These are phyloP conservation scores for Clavelina lepadiformis DNA, from an alignment of 23 tunicate species.

Conservation along the genomic window DNA sequence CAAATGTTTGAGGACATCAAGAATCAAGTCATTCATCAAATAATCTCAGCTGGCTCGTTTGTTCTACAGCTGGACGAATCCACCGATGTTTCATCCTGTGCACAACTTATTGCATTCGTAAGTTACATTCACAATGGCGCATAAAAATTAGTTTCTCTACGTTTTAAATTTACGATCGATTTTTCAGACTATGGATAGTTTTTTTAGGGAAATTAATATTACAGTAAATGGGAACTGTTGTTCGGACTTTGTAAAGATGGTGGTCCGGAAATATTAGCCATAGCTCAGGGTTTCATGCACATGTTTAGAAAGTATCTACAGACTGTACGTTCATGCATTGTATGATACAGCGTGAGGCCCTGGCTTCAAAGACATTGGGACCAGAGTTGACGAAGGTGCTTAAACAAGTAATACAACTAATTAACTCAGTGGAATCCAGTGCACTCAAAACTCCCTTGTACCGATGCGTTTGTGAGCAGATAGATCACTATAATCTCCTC, in stretches of 20 bases:
- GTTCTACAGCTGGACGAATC: constrained; percentile 7
- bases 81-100: constrained; percentile 23
- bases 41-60: background rate
- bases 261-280: constrained; percentile 5
- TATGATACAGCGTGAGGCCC: constrained; percentile 5
- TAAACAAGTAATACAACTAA: constrained; percentile 15
- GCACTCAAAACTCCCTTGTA: constrained; percentile 34
- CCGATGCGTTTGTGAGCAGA: constrained; percentile 23
- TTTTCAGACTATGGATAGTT: constrained; percentile 23
- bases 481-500: constrained; percentile 25
- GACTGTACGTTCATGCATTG: constrained; percentile 27
- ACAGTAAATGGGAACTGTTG: constrained; percentile 19
- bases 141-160: constrained; percentile 19
- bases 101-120: constrained; percentile 26
- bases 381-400: constrained; percentile 8
- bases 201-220: constrained; percentile 21
- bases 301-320: background rate
- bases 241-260: constrained; percentile 26
- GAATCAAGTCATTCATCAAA: background rate
- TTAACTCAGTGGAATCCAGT: constrained; percentile 32
- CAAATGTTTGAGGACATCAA: background rate
- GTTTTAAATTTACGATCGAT: constrained; percentile 18
- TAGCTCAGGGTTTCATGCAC: constrained; percentile 10
- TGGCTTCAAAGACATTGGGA: constrained; percentile 9
- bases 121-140: constrained; percentile 16